Evolutionary conservation across 2,888 invertebrate genomes (phyloP).

Genomic region (Seira ritae): DNA sequence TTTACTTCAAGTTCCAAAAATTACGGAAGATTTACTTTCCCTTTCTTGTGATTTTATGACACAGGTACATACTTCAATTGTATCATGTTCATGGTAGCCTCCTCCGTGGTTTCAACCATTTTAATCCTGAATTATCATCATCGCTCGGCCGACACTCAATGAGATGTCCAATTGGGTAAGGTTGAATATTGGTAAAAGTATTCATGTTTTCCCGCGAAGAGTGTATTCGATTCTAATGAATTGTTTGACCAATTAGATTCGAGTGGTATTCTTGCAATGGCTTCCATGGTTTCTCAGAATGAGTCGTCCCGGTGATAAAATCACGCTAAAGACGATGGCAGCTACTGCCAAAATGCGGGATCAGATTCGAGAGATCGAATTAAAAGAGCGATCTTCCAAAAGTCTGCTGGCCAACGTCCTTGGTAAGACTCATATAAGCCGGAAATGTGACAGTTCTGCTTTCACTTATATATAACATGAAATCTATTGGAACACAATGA

Average conservation of each 20-base stretch:
- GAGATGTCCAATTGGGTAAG: slow-evolving; percentile 98
- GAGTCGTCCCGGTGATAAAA: slow-evolving; percentile 83
- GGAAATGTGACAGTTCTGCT: too few relatives aligned
- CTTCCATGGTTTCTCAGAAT: slow-evolving; percentile 97
- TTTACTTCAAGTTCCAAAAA: too few relatives aligned
- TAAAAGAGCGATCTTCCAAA: slow-evolving; percentile 94
- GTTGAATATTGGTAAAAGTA: neutral
- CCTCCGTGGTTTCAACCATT: slow-evolving; percentile 98
- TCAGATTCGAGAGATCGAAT: slow-evolving; percentile 89
- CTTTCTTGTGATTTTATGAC: neutral
- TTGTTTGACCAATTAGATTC: slow-evolving; percentile 80
- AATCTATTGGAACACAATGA: too few relatives aligned
- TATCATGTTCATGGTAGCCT: slow-evolving; percentile 99
- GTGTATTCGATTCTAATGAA: neutral
- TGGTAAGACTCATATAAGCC: slow-evolving; percentile 68
- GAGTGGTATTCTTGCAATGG: slow-evolving; percentile 96
- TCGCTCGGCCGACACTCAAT: slow-evolving; percentile 96
- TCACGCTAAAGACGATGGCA: slow-evolving; percentile 74
- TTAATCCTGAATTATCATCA: slow-evolving; percentile 98
- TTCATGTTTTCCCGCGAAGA: too few relatives aligned
- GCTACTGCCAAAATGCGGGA: slow-evolving; percentile 75
- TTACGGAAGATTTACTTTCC: neutral
- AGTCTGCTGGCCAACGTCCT: slow-evolving; percentile 96
- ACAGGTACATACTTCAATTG: slow-evolving; percentile 98
- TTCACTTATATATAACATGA: too few relatives aligned